Evolutionary conservation across 2,888 invertebrate species (phyloP), one percentile per base, ranked within the genome.

Genomic region (Eupithecia abbreviata): DNA sequence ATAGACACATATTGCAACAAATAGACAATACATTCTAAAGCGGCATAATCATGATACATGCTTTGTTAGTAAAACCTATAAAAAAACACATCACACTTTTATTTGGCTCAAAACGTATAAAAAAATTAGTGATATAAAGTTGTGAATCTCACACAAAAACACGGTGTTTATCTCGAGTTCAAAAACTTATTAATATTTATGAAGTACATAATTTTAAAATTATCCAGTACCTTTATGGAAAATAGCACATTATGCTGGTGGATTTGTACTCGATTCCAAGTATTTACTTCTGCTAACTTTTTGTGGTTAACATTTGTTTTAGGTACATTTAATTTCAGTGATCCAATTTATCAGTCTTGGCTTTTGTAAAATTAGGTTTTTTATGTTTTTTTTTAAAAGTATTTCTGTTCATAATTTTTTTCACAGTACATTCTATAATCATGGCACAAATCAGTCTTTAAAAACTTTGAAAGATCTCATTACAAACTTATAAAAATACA

Each of bases 401-500:
- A 71, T 73, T 70, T 55, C 10, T 69, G 30, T 77, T 73, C 4
- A 43, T 51, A 7, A 2, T 47, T 72, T 58, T 73, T 45, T 49
- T 67, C 42, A 66, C 42, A 42, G 12, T 42, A 43, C n/a, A 43
- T 10, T 68, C 3, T 18, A 43, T 13, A 68, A 45, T 9, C 65
- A 85, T 87, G 87, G 86, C 86, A 87, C 86, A 81, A 67, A 76
- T 86, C 85, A 88, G 86, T 87, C 87, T 87, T 85, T 73, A 71
- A 72, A 43, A 71, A 49, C 65, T 78, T 76, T 71, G 68, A 72
- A 68, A 69, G 72, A 77, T 77, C 65, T 79, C 70, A 73, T 62
- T 67, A 58, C 2, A 69, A 72, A 77, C 72, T 67, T 65, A 73
- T 65, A 68, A 77, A 77, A 77, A 74, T 74, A 72, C 68, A 67